A percentile compares a stretch with the other conserved stretches of the same genome.
Conservation (phyloP, 2,113 vertebrate species). For the Pygoscelis antarcticus region DNA sequence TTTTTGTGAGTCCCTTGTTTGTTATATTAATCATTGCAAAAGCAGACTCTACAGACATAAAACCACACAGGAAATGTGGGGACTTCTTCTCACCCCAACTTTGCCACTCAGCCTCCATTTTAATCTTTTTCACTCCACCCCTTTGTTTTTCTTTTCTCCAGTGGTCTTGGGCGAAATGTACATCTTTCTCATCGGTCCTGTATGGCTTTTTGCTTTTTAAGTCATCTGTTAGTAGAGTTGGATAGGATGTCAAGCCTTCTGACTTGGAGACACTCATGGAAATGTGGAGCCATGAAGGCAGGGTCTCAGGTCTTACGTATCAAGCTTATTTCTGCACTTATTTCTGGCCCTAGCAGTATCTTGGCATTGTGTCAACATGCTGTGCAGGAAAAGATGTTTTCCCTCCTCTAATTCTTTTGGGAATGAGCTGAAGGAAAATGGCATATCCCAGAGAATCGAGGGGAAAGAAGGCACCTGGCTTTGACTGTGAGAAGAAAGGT, state of each 20-base stretch:
- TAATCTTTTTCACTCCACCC: background rate
- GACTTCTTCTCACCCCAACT: background rate
- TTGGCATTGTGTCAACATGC: slow-evolving; percentile 8
- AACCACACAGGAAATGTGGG: background rate
- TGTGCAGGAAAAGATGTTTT: background rate
- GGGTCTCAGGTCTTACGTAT: background rate
- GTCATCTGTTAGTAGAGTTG: background rate
- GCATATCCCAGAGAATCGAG: rapidly evolving
- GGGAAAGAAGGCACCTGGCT: background rate
- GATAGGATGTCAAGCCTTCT: background rate
- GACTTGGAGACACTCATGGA: background rate
- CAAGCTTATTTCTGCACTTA: slow-evolving; percentile 12
- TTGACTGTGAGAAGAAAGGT: background rate
- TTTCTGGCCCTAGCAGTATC: slow-evolving; percentile 2
- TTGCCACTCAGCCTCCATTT: background rate
- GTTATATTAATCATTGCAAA: slow-evolving; percentile 46
- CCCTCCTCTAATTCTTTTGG: background rate
- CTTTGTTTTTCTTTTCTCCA: background rate
- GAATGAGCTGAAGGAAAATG: background rate
- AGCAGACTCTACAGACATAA: slow-evolving; percentile 12
- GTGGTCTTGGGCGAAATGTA: background rate
- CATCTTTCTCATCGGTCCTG: background rate
- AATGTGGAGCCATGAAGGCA: background rate
- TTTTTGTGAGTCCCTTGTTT: slow-evolving; percentile 57
- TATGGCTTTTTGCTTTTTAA: background rate